These are phyloP conservation scores for Cephus runcator DNA, from an alignment of 2,888 invertebrate species.

Conservation along the genomic window DNA sequence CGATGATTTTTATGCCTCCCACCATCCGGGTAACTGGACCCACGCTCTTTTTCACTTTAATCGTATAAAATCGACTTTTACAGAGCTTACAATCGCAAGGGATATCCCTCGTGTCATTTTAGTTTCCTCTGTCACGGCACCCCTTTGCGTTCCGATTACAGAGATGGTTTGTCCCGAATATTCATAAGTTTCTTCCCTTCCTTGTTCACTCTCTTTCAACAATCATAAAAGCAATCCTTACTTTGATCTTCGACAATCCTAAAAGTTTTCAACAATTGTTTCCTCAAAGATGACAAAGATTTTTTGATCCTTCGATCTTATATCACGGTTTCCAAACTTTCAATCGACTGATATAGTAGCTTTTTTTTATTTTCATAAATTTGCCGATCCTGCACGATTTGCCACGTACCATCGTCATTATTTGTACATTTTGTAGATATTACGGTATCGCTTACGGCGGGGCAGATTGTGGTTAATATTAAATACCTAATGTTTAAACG, in stretches of 20 bases:
- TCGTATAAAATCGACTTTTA: constrained; percentile 6
- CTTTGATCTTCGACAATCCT: not conserved
- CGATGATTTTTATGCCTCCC: not conserved
- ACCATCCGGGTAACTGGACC: not conserved
- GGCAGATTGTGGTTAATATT: constrained; percentile 17
- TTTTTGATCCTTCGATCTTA: not conserved
- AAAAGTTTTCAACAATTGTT: not conserved
- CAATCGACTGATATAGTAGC: not conserved
- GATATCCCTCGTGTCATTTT: not conserved
- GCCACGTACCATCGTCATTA: constrained; percentile 27
- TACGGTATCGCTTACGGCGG: constrained; percentile 17
- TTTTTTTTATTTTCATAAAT: not conserved
- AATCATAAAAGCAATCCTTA: not conserved
- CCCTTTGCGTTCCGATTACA: constrained; percentile 16
- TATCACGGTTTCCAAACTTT: not conserved
- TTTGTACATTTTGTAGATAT: constrained; percentile 53
- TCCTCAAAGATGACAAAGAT: not conserved
- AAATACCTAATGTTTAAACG: constrained; percentile 15
- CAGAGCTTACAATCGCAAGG: constrained; percentile 2
- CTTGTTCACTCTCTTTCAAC: not conserved
- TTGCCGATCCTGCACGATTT: not conserved
- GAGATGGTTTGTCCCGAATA: not conserved
- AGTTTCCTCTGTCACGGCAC: constrained; percentile 17
- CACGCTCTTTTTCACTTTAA: constrained; percentile 3
- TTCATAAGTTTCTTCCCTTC: not conserved